Evolutionary conservation across 2,888 invertebrate genomes (phyloP).

Genomic region (Rotaria magnacalcarata): DNA sequence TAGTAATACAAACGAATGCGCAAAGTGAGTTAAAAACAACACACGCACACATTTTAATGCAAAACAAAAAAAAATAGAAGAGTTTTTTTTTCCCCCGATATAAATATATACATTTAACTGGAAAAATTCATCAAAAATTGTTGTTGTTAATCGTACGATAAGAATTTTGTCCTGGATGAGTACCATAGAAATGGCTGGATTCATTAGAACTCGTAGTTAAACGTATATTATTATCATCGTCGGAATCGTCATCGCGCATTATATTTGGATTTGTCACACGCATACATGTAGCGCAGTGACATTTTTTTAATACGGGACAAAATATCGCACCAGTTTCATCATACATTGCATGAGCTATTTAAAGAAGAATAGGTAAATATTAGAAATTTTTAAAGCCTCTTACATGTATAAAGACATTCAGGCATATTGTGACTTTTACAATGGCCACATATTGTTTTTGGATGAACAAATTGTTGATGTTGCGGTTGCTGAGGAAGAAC

Average conservation of each 20-base stretch:
- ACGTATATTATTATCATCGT: background rate
- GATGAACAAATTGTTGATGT: background rate
- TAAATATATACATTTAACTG: background rate
- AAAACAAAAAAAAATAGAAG: background rate
- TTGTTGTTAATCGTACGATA: background rate
- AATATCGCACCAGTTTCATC: conserved; percentile 4
- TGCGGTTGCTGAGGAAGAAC: background rate
- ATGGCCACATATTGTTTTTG: background rate
- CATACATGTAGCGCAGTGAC: background rate
- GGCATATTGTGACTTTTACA: conserved; percentile 19
- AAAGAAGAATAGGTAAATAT: background rate
- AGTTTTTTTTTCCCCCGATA: background rate
- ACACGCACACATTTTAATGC: background rate
- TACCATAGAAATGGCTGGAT: background rate
- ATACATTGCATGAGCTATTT: background rate
- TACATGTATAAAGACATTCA: conserved; percentile 22
- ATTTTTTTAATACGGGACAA: conserved; percentile 6
- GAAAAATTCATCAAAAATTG: background rate
- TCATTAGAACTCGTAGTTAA: background rate
- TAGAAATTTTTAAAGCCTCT: background rate
- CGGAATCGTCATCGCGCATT: background rate
- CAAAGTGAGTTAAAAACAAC: background rate
- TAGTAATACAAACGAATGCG: background rate
- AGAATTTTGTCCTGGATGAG: background rate
- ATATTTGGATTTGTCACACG: background rate